Conservation (phyloP, 2,113 vertebrate species). For the Hemiprocne comata region DNA sequence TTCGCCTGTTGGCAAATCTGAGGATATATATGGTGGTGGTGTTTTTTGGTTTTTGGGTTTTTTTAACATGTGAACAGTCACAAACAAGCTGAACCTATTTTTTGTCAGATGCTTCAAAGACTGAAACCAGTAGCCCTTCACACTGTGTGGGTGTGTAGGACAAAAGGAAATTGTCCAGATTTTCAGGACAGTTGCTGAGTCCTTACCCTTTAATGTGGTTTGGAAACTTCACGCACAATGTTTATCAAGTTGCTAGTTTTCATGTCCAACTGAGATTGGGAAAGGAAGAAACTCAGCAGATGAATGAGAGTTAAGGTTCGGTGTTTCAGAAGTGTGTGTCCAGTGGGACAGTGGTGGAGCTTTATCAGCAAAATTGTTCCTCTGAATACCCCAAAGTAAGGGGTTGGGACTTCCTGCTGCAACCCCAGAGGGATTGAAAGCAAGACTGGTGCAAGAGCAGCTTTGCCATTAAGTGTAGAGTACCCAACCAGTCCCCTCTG, state of each 20-base stretch:
- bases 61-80: not conserved
- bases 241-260: conserved; percentile 39
- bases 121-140: not conserved
- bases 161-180: conserved; percentile 29
- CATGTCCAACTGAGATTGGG: conserved; percentile 6
- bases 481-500: not conserved
- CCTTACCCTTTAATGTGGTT: conserved; percentile 23
- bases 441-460: not conserved
- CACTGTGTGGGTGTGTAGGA: not conserved
- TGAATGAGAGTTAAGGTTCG: not conserved
- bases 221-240: conserved; percentile 25
- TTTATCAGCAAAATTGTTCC: conserved; percentile 56
- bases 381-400: conserved; percentile 28
- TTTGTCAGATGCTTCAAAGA: conserved; percentile 3
- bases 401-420: conserved; percentile 40
- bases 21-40: not conserved
- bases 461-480: not conserved
- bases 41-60: not conserved
- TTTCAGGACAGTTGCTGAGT: conserved; percentile 36
- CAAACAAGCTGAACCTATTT: not conserved
- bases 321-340: not conserved
- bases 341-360: not conserved
- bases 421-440: conserved; percentile 34
- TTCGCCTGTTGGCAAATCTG: not conserved
- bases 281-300: conserved; percentile 63